A percentile compares a stretch with the other conserved stretches of the same genome.
Conservation (phyloP, 2,888 invertebrate genomes). For the Pseudanteris insignis region DNA sequence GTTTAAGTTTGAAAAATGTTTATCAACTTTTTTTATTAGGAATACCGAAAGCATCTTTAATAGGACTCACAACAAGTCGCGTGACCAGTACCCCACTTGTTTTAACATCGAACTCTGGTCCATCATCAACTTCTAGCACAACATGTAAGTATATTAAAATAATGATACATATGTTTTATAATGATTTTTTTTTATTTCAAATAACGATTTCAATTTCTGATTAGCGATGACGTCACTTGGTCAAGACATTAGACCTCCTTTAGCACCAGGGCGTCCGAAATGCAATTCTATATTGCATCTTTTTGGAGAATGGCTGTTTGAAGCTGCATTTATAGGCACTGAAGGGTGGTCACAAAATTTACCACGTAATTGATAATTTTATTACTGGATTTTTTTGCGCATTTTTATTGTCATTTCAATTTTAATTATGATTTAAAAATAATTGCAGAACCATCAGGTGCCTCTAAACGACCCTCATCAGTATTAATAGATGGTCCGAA, state of each 20-base stretch:
- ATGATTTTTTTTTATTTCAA: slow-evolving; percentile 23
- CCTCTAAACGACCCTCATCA: slow-evolving; percentile 73
- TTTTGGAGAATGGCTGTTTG: slow-evolving; percentile 96
- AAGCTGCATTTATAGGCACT: slow-evolving; percentile 91
- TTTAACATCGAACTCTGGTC: slow-evolving; percentile 77
- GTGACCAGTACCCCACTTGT: slow-evolving; percentile 74
- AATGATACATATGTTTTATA: neutral
- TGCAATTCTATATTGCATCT: slow-evolving; percentile 95
- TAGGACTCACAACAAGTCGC: slow-evolving; percentile 80
- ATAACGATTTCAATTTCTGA: neutral
- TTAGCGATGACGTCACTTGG: slow-evolving; percentile 73
- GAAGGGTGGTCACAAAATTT: slow-evolving; percentile 71
- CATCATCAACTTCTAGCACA: slow-evolving; percentile 74
- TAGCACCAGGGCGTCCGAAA: slow-evolving; percentile 83
- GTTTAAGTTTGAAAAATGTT: no score
- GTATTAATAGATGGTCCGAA: slow-evolving; percentile 75
- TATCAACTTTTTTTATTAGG: slow-evolving; percentile 69
- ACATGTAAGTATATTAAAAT: slow-evolving; percentile 72
- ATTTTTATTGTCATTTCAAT: no score
- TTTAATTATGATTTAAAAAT: slow-evolving; percentile 1
- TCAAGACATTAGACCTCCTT: slow-evolving; percentile 72
- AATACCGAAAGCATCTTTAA: slow-evolving; percentile 81
- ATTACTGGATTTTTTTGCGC: no score
- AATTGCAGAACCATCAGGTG: slow-evolving; percentile 59
- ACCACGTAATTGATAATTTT: slow-evolving; percentile 67